Evolutionary conservation across 2,797 vertebrate genomes (phyloP), one percentile per base, ranked within the genome.

Genomic region (Hydrocynus forskahlii): DNA sequence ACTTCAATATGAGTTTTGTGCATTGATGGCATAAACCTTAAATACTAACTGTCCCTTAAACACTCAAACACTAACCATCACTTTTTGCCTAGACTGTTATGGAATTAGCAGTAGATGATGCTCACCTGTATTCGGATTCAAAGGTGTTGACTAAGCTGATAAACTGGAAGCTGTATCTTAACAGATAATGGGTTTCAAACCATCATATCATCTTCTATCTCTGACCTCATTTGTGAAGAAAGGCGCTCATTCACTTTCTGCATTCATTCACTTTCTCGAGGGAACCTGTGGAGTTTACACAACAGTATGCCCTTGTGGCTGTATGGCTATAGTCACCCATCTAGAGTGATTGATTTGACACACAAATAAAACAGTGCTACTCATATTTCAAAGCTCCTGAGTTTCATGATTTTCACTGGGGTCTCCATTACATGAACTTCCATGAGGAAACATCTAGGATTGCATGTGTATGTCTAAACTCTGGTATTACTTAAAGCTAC

Each of bases 281-380:
- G 19, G 69, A 63, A 43, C 25, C 43, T 19, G 13, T 10, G 35
- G 35, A 17, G 17, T 54, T 63, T 79, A 19, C 78, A 64, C 48
- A 54, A 16, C 16, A 40, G 48, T 29, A n/a, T 45, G 19, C 69
- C 68, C 69, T 43, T 25, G n/a, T 72, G 21, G 25, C 64, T 45
- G 19, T 75, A n/a, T n/a, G 38, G 10, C 29, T 35, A 12, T 63
- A 72, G 75, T 64, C 29, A 67, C 13, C 63, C 16, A 1, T 40
- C 54, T 38, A 64, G n/a, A 78, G 48, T 68, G 59, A 29, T 78
- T 25, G 45, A 19, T 78, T 78, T 29, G 57, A 29, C n/a, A 66
- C 35, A 19, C 50, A 74, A 67, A 67, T 66, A 80, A 80, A 57
- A 67, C 71, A 16, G 23, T 38, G 23, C 23, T 68, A 38, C 54